A percentile compares a stretch with the other conserved stretches of the same genome.
These are phyloP conservation scores for Reticulitermes speratus DNA, from an alignment of 1,140 invertebrate species.

Conservation along the genomic window DNA sequence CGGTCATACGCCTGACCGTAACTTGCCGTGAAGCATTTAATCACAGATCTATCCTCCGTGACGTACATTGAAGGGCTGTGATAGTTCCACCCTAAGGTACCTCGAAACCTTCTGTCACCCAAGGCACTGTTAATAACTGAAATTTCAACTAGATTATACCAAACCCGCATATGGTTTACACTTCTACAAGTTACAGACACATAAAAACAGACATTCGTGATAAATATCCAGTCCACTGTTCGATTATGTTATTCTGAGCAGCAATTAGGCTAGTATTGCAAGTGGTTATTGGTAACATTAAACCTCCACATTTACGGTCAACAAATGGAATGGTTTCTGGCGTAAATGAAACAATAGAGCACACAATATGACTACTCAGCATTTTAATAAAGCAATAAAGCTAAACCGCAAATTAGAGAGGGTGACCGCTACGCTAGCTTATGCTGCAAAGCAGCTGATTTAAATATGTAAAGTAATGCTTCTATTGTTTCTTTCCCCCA, in stretches of 20 bases:
- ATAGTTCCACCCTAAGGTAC: too few relatives aligned
- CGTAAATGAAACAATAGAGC: background rate
- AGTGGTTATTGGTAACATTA: background rate
- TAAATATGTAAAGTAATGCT: background rate
- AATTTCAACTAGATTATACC: background rate
- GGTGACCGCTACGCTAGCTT: background rate
- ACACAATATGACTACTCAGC: background rate
- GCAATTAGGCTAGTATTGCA: background rate
- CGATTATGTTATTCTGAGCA: background rate
- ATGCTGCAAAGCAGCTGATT: background rate
- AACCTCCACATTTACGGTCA: background rate
- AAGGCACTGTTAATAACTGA: too few relatives aligned
- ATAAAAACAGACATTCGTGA: background rate
- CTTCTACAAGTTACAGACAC: background rate
- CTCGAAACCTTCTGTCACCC: too few relatives aligned
- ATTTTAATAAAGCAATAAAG: background rate
- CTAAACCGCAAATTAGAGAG: background rate
- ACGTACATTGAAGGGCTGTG: too few relatives aligned
- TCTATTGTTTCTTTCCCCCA: background rate
- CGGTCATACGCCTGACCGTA: too few relatives aligned
- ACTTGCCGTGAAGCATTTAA: too few relatives aligned
- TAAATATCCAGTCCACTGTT: background rate
- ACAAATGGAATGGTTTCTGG: background rate
- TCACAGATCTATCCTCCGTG: too few relatives aligned
- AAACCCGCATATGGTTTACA: background rate